phyloP scores from a whole-genome alignment of 2,888 invertebrate genomes.

The Neoaliturus tenellus region DNA sequence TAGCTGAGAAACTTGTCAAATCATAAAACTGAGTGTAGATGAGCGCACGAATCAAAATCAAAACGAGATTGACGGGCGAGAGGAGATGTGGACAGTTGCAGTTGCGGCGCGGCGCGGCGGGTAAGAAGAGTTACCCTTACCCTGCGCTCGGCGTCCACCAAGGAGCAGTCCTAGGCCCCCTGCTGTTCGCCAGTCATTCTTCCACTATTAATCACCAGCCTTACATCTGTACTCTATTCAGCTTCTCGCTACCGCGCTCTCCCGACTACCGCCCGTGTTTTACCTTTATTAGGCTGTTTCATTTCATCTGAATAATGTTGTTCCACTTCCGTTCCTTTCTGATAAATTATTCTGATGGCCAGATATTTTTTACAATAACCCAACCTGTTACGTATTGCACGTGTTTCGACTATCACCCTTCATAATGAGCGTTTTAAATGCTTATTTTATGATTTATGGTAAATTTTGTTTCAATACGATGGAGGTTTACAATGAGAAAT shows the following conservation, averaged over 20 bases:
- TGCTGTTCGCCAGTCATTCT: slow-evolving; percentile 15
- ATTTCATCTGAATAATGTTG: slow-evolving; percentile 43
- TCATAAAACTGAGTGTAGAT: too few species aligned
- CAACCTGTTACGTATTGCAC: slow-evolving; percentile 17
- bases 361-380: slow-evolving; percentile 4
- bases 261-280: slow-evolving; percentile 38
- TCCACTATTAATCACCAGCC: slow-evolving; percentile 44
- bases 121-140: too few species aligned
- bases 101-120: too few species aligned
- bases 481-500: too few species aligned
- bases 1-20: too few species aligned
- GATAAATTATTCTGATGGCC: slow-evolving; percentile 31
- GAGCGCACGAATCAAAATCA: background rate
- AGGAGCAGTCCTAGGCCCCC: slow-evolving; percentile 18
- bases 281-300: slow-evolving; percentile 49
- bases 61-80: background rate
- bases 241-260: slow-evolving; percentile 16
- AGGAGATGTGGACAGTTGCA: too few species aligned
- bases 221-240: slow-evolving; percentile 52
- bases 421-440: background rate
- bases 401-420: slow-evolving; percentile 21
- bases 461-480: too few species aligned
- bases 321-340: slow-evolving; percentile 35
- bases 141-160: background rate
- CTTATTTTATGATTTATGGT: slow-evolving; percentile 1